Evolutionary conservation across 2,888 invertebrate genomes (phyloP), one percentile per base, ranked within the genome.

Genomic region (Argyresthia albistria): DNA sequence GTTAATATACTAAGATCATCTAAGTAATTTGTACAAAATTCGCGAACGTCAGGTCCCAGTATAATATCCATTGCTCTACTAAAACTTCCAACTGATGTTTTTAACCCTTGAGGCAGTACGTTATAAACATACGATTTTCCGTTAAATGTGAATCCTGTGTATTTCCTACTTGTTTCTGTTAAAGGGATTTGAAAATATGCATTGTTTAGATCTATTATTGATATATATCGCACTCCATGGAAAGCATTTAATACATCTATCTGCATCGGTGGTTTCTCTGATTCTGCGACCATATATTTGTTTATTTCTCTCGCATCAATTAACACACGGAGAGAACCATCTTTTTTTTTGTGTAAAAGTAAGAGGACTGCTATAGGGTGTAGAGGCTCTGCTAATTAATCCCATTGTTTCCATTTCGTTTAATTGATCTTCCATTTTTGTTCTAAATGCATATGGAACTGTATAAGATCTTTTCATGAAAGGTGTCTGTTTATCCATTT

Each of bases 241-340:
- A 61, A 59, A 47, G 52, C 51, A 43, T 65, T 59, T 39, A 64
- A 46, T 4, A 63, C 53, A 39, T 64, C 62, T 12, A 50, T 50
- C 10, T 60, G 59, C 6, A 57, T 7, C 0, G 61, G 61, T 1
- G 59, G 61, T 10, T 59, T 54, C 45, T 69, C 67, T 6, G 61
- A 56, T 52, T 71, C 67, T 0, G 61, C 55, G 16, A 63, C 58
- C 47, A 72, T 68, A 35, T 57, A 49, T 10, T 56, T 56, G 56
- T 72, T 71, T 1, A 70, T 43, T 47, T 55, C 58, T 9, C 71
- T 43, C 0, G 68, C 69, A 55, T 70, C 69, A 14, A 69, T 52
- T 54, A 69, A 66, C 16, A 70, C 57, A 6, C 70, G 55, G 1
- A 69, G 54, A 8, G 57, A 53, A 0, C 64, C 64, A 51, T 70